Evolutionary conservation across 1,140 invertebrate species (phyloP).

Genomic region (Ips nitidus): DNA sequence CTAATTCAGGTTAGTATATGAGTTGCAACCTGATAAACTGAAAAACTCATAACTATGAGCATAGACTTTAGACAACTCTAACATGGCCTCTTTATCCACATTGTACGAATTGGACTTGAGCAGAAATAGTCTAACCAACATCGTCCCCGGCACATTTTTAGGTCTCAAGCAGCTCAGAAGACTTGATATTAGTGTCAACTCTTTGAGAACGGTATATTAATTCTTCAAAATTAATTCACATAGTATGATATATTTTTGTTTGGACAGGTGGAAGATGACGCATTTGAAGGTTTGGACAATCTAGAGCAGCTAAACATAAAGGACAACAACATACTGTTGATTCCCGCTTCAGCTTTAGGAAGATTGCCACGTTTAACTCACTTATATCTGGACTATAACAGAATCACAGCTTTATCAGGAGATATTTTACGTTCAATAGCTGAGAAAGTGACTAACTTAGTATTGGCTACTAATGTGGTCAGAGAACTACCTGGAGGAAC

Average conservation of each 20-base stretch:
- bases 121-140: constrained; percentile 78
- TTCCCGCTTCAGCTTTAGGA: constrained; percentile 77
- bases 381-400: constrained; percentile 81
- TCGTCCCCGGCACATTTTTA: constrained; percentile 77
- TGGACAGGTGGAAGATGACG: constrained; percentile 80
- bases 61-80: constrained; percentile 68
- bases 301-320: constrained; percentile 78
- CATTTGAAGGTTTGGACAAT: constrained; percentile 76
- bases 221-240: not conserved
- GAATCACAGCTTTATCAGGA: constrained; percentile 81
- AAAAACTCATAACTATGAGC: not conserved
- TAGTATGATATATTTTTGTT: not conserved
- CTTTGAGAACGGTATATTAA: constrained; percentile 71
- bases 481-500: constrained; percentile 78
- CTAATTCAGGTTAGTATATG: constrained; percentile 67
- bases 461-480: constrained; percentile 81
- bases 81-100: constrained; percentile 64
- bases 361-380: constrained; percentile 71
- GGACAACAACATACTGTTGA: constrained; percentile 84
- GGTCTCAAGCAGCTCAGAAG: constrained; percentile 68
- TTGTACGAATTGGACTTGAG: constrained; percentile 80
- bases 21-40: not conserved
- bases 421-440: constrained; percentile 71
- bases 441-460: constrained; percentile 63
- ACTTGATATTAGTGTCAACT: constrained; percentile 83